Evolutionary conservation across 2,113 vertebrate genomes (phyloP).

Genomic region (Embiotoca jacksoni): DNA sequence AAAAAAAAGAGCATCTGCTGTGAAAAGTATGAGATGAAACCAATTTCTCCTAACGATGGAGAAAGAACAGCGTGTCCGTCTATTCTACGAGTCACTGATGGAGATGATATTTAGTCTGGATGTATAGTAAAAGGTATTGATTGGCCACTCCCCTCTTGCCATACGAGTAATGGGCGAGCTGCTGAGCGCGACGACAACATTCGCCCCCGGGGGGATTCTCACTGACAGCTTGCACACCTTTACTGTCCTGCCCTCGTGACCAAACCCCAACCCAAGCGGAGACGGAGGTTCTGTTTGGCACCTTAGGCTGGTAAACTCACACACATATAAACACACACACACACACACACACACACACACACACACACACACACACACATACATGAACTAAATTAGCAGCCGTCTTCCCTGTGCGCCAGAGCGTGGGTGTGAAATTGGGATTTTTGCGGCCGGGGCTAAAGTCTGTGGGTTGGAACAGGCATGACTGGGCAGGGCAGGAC

Average conservation of each 20-base stretch:
- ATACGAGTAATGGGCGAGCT: constrained; percentile 62
- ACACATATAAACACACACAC: constrained; percentile 20
- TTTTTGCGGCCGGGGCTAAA: constrained; percentile 58
- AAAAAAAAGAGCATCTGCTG: constrained; percentile 21
- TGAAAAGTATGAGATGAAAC: constrained; percentile 37
- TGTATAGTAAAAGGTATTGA: constrained; percentile 74
- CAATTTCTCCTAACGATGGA: constrained; percentile 35
- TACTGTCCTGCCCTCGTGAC: constrained; percentile 11
- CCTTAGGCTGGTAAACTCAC: constrained; percentile 41
- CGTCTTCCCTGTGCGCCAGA: constrained; percentile 52
- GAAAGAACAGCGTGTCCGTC: constrained; percentile 40
- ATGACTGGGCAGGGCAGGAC: constrained; percentile 40
- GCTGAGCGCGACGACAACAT: constrained; percentile 51
- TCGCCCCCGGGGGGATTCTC: constrained; percentile 28
- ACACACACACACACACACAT: constrained; percentile 34
- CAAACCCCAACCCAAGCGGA: constrained; percentile 4
- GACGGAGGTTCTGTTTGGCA: constrained; percentile 21
- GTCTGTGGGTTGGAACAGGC: constrained; percentile 48
- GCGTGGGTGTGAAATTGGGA: constrained; percentile 78
- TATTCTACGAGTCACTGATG: constrained; percentile 56
- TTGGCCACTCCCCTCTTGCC: constrained; percentile 55
- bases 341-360: too few relatives aligned
- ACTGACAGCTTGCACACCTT: constrained; percentile 26
- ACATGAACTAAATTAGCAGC: constrained; percentile 70
- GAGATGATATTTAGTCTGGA: constrained; percentile 55